Evolutionary conservation across 2,113 vertebrate species (phyloP).

Genomic region (Dicerorhinus sumatrensis): DNA sequence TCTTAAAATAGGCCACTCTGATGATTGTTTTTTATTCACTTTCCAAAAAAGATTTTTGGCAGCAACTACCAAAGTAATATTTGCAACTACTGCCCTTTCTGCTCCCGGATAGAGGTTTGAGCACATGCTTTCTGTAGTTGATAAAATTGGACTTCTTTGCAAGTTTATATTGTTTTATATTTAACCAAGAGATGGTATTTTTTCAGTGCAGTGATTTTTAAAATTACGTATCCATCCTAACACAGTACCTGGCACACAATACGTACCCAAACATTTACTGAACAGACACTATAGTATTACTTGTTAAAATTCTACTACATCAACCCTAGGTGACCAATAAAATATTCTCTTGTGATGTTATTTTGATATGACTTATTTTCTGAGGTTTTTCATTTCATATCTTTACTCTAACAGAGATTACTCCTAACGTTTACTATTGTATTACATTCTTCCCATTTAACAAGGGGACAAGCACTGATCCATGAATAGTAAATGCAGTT

Average conservation of each 20-base stretch:
- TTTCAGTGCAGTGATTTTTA: not conserved
- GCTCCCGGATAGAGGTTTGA: not conserved
- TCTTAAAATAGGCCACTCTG: not conserved
- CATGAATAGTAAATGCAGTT: not conserved
- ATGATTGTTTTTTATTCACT: conserved; percentile 32
- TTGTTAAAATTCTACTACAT: not conserved
- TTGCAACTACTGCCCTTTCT: conserved; percentile 13
- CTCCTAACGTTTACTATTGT: too few relatives aligned
- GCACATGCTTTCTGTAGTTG: not conserved
- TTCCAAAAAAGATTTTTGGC: conserved; percentile 41
- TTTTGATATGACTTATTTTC: conserved; percentile 29
- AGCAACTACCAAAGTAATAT: conserved; percentile 28
- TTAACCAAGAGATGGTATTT: not conserved
- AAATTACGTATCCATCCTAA: not conserved
- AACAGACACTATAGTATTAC: not conserved
- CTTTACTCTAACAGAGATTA: not conserved
- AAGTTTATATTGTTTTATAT: not conserved
- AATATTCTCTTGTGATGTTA: not conserved
- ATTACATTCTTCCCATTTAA: conserved; percentile 27
- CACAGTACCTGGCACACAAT: not conserved
- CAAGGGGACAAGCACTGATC: not conserved
- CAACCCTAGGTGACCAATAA: not conserved
- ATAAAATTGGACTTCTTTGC: not conserved
- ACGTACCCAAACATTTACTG: not conserved
- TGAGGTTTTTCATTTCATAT: not conserved